These are phyloP conservation scores for Jordanella pulchra DNA, from an alignment of 2,797 vertebrate genomes.

Conservation along the genomic window DNA sequence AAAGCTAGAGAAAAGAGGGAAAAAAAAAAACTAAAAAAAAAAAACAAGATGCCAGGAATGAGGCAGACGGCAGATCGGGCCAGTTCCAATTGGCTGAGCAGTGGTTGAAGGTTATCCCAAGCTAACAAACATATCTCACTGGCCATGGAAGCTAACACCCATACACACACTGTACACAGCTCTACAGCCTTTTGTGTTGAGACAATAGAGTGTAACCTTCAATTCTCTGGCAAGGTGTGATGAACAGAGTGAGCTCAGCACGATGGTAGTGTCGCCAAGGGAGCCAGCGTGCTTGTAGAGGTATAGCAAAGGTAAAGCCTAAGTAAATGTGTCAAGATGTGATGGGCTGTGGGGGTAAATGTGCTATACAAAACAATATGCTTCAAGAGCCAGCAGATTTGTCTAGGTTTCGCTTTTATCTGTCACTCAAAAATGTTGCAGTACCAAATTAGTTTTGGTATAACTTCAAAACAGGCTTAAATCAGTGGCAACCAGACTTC, in stretches of 20 bases:
- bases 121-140: slow-evolving; percentile 68
- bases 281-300: background rate
- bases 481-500: too few species aligned
- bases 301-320: background rate
- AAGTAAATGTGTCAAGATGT: background rate
- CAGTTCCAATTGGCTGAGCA: slow-evolving; percentile 75
- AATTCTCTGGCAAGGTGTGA: slow-evolving; percentile 37
- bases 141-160: slow-evolving; percentile 36
- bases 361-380: background rate
- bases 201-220: slow-evolving; percentile 64
- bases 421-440: background rate
- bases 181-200: slow-evolving; percentile 46
- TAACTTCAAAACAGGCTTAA: background rate
- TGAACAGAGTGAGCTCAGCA: slow-evolving; percentile 30
- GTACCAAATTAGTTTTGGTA: background rate
- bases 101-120: slow-evolving; percentile 73
- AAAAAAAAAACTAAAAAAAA: slow-evolving; percentile 6
- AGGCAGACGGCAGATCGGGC: slow-evolving; percentile 57
- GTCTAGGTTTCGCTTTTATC: background rate
- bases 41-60: slow-evolving; percentile 51
- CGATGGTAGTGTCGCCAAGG: background rate
- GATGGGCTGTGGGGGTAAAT: background rate
- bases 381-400: background rate
- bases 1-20: slow-evolving; percentile 28
- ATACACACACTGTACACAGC: slow-evolving; percentile 23